Base-by-base conservation (phyloP, 2,888 invertebrate genomes). In the Amblyjoppa proteus region DNA sequence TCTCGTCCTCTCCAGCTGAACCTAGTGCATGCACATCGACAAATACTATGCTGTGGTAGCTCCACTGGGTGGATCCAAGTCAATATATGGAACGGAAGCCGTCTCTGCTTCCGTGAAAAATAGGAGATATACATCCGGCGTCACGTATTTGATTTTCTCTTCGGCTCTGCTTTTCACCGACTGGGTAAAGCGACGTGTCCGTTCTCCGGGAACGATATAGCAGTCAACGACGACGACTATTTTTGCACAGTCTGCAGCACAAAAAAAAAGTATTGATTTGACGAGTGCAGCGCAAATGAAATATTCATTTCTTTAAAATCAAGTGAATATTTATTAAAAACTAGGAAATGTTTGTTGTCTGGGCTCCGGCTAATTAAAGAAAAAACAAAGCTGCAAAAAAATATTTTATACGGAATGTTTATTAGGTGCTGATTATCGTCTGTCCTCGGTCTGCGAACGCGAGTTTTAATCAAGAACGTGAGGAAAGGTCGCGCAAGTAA, bases 121-220 rank as follows among this genome's bases (percentile, higher is more conserved):
- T 70, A 51, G n/a, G 28, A 49, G 45, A 31, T 70, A 51, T 45
- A 51, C 25, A 16, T n/a, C 28, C n/a, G 9, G 70, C 28, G 28
- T 70, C 70, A 51, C 70, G 49, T 51, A 70, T 70, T 70, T 70
- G 49, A 51, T 70, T 70, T 45, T 70, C 70, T 53, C 45, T 28
- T 53, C 41, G 31, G 3, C 49, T n/a, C 20, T 25, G 28, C 25
- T 58, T 58, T 58, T 58, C 58, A 58, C 28, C 28, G 28, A 58
- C 58, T 25, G 25, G 16, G 41, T 28, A 25, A 70, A 53, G 28
- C 70, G 64, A 64, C 38, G 34, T 64, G 38, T n/a, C 16, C 64
- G 38, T 31, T 64, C 28, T 58, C 58, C 64, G 34, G n/a, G 34
- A 16, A 11, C 64, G 64, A 64, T 38, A 38, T n/a, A 64, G 28